Evolutionary conservation across 2,888 invertebrate species (phyloP).

Genomic region (Callyntrura sp.): DNA sequence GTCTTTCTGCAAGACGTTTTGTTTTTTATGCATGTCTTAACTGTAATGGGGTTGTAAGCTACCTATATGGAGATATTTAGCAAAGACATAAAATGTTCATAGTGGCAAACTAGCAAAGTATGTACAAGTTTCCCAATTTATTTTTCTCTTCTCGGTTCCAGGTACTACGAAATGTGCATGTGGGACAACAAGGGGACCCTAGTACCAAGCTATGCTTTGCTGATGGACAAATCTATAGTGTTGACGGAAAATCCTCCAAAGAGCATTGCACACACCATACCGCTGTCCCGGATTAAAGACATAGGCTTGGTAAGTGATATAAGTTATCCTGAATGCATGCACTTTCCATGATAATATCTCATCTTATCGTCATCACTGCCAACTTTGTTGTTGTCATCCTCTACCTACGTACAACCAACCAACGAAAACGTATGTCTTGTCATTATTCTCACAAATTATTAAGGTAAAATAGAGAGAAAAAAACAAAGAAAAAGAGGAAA

Average conservation of each 20-base stretch:
- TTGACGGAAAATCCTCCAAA: constrained; percentile 83
- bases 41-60: too few relatives aligned
- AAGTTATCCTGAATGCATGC: background rate
- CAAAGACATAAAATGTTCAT: too few relatives aligned
- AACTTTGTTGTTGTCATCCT: too few relatives aligned
- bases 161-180: constrained; percentile 83
- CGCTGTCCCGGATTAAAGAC: constrained; percentile 78
- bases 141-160: constrained; percentile 50
- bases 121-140: background rate
- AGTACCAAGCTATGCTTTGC: constrained; percentile 77
- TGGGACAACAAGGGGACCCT: constrained; percentile 81
- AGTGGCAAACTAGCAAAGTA: too few relatives aligned
- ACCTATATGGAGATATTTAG: too few relatives aligned
- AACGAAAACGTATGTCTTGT: background rate
- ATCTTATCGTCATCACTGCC: background rate
- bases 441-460: background rate
- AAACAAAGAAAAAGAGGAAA: background rate
- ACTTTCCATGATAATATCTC: background rate
- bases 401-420: too few relatives aligned
- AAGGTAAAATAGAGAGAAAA: constrained; percentile 18
- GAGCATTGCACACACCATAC: constrained; percentile 77
- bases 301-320: constrained; percentile 80
- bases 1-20: too few relatives aligned
- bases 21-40: too few relatives aligned
- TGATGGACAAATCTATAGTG: constrained; percentile 79